A percentile compares a stretch with the other conserved stretches of the same genome.
phyloP scores from a whole-genome alignment of 2,888 invertebrate genomes.

The Harpalus rubripes region DNA sequence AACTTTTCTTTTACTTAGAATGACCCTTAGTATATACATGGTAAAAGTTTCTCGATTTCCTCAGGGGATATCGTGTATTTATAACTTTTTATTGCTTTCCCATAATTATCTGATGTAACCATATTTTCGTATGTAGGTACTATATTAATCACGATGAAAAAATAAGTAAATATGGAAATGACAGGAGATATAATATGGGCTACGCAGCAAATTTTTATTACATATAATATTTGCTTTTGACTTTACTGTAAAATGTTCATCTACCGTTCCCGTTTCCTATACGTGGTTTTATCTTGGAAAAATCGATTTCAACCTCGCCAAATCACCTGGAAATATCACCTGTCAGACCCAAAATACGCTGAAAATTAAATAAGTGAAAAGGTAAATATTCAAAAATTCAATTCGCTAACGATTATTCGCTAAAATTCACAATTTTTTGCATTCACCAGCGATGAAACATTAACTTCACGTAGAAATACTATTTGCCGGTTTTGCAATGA shows the following conservation, averaged over 20 bases:
- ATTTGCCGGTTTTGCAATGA: too few relatives aligned
- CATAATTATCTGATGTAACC: too few relatives aligned
- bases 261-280: neutral
- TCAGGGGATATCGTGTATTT: too few relatives aligned
- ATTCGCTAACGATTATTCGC: conserved; percentile 5
- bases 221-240: neutral
- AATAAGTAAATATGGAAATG: too few relatives aligned
- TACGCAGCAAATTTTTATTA: neutral
- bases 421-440: neutral
- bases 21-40: too few relatives aligned
- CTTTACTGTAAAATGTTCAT: neutral
- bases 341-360: conserved; percentile 42
- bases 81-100: too few relatives aligned
- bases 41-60: too few relatives aligned
- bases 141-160: too few relatives aligned
- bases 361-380: conserved; percentile 49
- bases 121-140: too few relatives aligned
- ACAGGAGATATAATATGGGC: neutral
- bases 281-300: conserved; percentile 16
- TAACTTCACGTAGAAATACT: too few relatives aligned
- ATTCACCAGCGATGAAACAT: neutral
- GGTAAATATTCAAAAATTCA: conserved; percentile 41
- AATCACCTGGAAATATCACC: conserved; percentile 48
- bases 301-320: conserved; percentile 38
- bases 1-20: too few relatives aligned